Evolutionary conservation across 2,888 invertebrate genomes (phyloP), one percentile per base, ranked within the genome.

Genomic region (Creontiades dilutus): DNA sequence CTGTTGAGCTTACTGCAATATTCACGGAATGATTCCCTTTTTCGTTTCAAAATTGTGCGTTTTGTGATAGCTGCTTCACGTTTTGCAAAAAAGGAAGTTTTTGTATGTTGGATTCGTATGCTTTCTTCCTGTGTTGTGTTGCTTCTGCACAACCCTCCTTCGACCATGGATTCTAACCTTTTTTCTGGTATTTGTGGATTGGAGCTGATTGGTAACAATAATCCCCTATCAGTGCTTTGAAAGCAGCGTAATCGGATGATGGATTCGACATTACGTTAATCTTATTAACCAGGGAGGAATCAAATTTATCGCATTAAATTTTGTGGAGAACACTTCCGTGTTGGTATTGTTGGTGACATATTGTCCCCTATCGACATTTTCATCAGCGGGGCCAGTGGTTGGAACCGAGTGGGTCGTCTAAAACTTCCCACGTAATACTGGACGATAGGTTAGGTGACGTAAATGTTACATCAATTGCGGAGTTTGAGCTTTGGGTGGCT

Each of bases 391-490:
- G 48, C 48, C 48, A 48, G 48, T 48, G 68, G 27, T 76, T 76
- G 76, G 76, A 76, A 37, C 76, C 76, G 16, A 76, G 76, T 76
- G 76, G 76, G 57, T 76, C 76, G 76, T 76, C 76, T 37, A 76
- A 76, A 76, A 76, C 76, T 28, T 76, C 76, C 76, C 76, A 76
- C 76, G 76, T 76, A 27, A 23, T 76, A 37, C 76, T 76, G 27
- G 76, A 28, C 76, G 82, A 13, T 4, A 52, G 82, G 52, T 82
- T 52, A 46, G 82, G 47, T 46, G 82, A 82, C 19, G 48, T 46
- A n/a, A 82, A 82, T 46, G 82, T 48, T 48, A 82, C 47, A 47
- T 82, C 82, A 46, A 82, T 52, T 13, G 82, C 82, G 19, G 82
- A 82, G 12, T 46, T 46, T 16, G 47, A n/a, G 13, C 23, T 12